phyloP scores from a whole-genome alignment of 1,140 invertebrate species.

The Coelopa frigida region DNA sequence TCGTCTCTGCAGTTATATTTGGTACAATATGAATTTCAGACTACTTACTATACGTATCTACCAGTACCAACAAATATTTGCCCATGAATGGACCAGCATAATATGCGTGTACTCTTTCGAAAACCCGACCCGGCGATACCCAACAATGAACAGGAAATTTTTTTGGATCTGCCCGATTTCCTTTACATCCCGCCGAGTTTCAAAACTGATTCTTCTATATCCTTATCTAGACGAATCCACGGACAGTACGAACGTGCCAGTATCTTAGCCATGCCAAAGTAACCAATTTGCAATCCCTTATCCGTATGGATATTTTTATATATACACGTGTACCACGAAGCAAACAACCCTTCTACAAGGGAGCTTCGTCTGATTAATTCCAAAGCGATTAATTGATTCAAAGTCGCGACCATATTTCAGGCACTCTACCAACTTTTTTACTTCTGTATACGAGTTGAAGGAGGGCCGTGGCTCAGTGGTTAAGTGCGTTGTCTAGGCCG shows the following conservation, averaged over 20 bases:
- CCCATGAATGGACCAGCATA: slow-evolving; percentile 8
- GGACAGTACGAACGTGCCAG: slow-evolving; percentile 42
- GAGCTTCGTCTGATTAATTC: slow-evolving; percentile 11
- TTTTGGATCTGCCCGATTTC: slow-evolving; percentile 11
- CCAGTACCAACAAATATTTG: slow-evolving; percentile 32
- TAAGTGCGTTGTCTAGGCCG: too few species aligned
- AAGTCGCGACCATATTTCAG: slow-evolving; percentile 10
- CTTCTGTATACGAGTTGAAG: too few species aligned
- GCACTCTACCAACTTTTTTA: too few species aligned
- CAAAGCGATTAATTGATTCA: slow-evolving; percentile 3
- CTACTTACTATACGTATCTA: slow-evolving; percentile 43
- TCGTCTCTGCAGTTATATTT: slow-evolving; percentile 11
- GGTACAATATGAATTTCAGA: slow-evolving; percentile 23
- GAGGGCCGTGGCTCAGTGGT: too few species aligned
- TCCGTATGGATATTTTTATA: slow-evolving; percentile 13
- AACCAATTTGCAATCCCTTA: slow-evolving; percentile 28
- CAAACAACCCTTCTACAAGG: slow-evolving; percentile 18
- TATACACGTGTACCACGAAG: slow-evolving; percentile 17
- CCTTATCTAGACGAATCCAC: slow-evolving; percentile 43
- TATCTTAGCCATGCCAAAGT: slow-evolving; percentile 46
- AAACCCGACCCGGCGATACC: slow-evolving; percentile 27
- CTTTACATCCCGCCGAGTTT: slow-evolving; percentile 2
- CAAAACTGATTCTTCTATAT: slow-evolving; percentile 30
- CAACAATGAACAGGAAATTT: slow-evolving; percentile 21
- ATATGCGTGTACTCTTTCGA: slow-evolving; percentile 31